phyloP scores from a whole-genome alignment of 2,888 invertebrate genomes.

The Trisateles emortualis region DNA sequence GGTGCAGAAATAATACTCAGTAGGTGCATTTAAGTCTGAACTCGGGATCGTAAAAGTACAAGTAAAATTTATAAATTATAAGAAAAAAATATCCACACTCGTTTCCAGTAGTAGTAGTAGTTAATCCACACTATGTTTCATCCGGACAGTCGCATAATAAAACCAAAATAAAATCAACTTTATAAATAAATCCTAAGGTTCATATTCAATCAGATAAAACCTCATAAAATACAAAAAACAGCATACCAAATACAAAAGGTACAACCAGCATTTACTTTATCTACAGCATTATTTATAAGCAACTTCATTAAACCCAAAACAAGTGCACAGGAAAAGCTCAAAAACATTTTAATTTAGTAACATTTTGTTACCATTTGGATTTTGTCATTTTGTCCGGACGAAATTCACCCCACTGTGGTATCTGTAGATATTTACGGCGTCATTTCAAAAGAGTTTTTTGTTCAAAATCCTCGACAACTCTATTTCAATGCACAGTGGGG shows the following conservation, averaged over 20 bases:
- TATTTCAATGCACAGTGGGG: constrained; percentile 64
- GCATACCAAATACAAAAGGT: background rate
- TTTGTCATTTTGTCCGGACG: constrained; percentile 34
- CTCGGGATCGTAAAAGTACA: no score
- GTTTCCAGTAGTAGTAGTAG: no score
- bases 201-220: no score
- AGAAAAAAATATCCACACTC: no score
- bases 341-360: constrained; percentile 36
- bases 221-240: background rate
- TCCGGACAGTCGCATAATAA: no score
- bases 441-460: constrained; percentile 48
- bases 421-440: constrained; percentile 41
- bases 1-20: no score
- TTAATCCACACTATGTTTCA: no score
- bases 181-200: no score
- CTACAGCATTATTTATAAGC: constrained; percentile 7
- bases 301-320: constrained; percentile 33
- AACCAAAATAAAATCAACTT: no score
- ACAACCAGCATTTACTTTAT: background rate
- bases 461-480: constrained; percentile 45
- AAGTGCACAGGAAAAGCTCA: constrained; percentile 19
- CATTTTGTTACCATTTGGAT: constrained; percentile 28
- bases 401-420: constrained; percentile 42
- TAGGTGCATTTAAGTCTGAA: no score
- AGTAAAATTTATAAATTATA: no score